These are phyloP conservation scores for Sphecodes monilicornis DNA, from an alignment of 2,888 invertebrate species.

Conservation along the genomic window DNA sequence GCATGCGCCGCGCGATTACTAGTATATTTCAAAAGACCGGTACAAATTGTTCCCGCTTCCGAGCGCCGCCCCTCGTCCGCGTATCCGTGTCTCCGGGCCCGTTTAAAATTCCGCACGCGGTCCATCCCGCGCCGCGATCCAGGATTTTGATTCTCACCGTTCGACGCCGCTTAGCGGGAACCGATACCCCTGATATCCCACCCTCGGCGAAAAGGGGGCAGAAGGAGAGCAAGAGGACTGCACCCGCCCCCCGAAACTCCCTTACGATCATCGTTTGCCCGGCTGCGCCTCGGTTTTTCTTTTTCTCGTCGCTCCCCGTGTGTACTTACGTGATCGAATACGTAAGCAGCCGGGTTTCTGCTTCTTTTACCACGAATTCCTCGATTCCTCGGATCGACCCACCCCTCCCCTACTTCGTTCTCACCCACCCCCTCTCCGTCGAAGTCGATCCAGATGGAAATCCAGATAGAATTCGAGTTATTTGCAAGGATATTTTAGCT, in stretches of 20 bases:
- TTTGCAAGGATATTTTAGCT: conserved; percentile 70
- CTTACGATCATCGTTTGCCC: conserved; percentile 57
- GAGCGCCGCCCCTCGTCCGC: neutral
- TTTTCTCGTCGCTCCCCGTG: conserved; percentile 53
- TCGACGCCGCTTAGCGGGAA: conserved; percentile 63
- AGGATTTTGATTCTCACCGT: conserved; percentile 66
- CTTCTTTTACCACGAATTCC: conserved; percentile 56
- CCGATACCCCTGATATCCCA: conserved; percentile 56
- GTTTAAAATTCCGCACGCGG: conserved; percentile 64
- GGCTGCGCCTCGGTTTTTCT: conserved; percentile 38
- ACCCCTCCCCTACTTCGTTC: neutral
- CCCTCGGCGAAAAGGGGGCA: neutral
- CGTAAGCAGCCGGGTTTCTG: conserved; percentile 66
- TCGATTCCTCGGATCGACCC: conserved; percentile 14
- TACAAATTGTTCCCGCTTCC: conserved; percentile 59
- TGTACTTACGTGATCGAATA: conserved; percentile 75
- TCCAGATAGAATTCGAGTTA: conserved; percentile 72
- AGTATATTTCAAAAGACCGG: conserved; percentile 54
- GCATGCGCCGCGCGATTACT: conserved; percentile 56
- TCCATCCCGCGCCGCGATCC: conserved; percentile 48
- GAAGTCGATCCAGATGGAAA: conserved; percentile 64
- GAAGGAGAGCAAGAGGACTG: neutral
- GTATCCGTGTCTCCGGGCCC: conserved; percentile 39
- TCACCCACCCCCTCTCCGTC: neutral
- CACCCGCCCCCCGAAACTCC: conserved; percentile 28